A percentile compares a stretch with the other conserved stretches of the same genome.
Evolutionary conservation across 2,888 invertebrate species (phyloP).

Genomic region (Lissonota sp.): DNA sequence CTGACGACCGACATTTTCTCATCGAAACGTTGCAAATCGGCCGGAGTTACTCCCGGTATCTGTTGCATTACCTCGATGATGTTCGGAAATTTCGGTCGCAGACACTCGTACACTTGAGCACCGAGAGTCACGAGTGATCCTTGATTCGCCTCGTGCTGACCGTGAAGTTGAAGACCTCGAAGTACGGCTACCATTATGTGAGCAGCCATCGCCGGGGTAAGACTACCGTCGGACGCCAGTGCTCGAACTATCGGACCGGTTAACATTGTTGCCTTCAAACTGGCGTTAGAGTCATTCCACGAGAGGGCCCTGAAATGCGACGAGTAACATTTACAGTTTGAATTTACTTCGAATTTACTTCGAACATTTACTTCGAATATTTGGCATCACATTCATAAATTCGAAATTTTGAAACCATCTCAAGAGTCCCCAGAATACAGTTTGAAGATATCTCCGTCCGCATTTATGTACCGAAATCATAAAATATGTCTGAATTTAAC

Average conservation of each 20-base stretch:
- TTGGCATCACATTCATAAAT: too few relatives aligned
- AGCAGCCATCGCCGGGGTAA: constrained; percentile 88
- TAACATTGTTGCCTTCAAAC: constrained; percentile 91
- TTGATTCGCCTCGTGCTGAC: constrained; percentile 95
- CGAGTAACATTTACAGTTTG: neutral
- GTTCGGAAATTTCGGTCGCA: constrained; percentile 91
- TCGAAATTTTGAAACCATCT: too few relatives aligned
- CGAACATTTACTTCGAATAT: too few relatives aligned
- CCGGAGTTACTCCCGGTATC: constrained; percentile 92
- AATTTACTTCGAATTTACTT: too few relatives aligned
- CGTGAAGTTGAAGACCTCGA: constrained; percentile 93
- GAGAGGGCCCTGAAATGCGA: constrained; percentile 86
- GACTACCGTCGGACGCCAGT: constrained; percentile 87
- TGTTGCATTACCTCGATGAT: constrained; percentile 88
- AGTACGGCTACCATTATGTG: constrained; percentile 92
- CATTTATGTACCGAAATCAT: too few relatives aligned
- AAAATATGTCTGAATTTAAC: too few relatives aligned
- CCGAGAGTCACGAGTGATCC: constrained; percentile 92
- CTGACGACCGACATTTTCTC: constrained; percentile 90
- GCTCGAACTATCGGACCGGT: constrained; percentile 90
- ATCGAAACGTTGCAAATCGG: constrained; percentile 93
- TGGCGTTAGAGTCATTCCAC: constrained; percentile 94
- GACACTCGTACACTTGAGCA: constrained; percentile 93
- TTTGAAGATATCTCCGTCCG: too few relatives aligned
- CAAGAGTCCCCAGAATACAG: too few relatives aligned